A percentile compares a stretch with the other conserved stretches of the same genome.
Conservation (phyloP, 1,140 invertebrate species). For the Achroia grisella region DNA sequence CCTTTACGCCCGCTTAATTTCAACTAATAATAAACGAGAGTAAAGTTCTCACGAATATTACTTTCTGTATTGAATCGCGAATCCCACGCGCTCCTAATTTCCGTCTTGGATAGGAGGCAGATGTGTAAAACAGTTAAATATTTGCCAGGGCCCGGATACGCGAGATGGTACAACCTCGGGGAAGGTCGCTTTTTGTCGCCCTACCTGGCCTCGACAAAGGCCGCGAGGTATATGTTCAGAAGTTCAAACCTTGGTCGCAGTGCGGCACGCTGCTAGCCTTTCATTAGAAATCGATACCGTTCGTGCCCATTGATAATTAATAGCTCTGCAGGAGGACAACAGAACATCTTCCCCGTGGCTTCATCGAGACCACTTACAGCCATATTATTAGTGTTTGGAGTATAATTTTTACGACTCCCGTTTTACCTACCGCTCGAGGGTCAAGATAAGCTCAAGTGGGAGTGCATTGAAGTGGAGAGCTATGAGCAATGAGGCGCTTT, state of each 20-base stretch:
- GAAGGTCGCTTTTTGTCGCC: constrained; percentile 41
- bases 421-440: constrained; percentile 58
- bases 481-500: constrained; percentile 38
- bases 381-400: constrained; percentile 40
- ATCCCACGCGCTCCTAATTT: constrained; percentile 61
- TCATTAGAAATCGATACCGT: constrained; percentile 60
- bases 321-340: constrained; percentile 27
- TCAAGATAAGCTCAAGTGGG: constrained; percentile 53
- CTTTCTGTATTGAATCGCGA: constrained; percentile 47
- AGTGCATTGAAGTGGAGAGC: constrained; percentile 38
- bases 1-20: constrained; percentile 62
- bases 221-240: constrained; percentile 3
- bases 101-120: constrained; percentile 48
- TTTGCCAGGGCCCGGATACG: constrained; percentile 38
- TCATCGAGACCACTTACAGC: constrained; percentile 33
- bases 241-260: constrained; percentile 36
- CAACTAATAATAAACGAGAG: constrained; percentile 60
- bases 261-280: constrained; percentile 38
- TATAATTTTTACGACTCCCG: constrained; percentile 65
- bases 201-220: constrained; percentile 35
- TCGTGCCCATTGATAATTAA: constrained; percentile 56
- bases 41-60: constrained; percentile 66
- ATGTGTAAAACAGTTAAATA: constrained; percentile 49
- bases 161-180: constrained; percentile 26
- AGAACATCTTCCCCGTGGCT: constrained; percentile 24